Percentiles rank a stretch among this genome's conserved stretches.
Conservation (phyloP, 2,797 vertebrate species). For the Morelia viridis region DNA sequence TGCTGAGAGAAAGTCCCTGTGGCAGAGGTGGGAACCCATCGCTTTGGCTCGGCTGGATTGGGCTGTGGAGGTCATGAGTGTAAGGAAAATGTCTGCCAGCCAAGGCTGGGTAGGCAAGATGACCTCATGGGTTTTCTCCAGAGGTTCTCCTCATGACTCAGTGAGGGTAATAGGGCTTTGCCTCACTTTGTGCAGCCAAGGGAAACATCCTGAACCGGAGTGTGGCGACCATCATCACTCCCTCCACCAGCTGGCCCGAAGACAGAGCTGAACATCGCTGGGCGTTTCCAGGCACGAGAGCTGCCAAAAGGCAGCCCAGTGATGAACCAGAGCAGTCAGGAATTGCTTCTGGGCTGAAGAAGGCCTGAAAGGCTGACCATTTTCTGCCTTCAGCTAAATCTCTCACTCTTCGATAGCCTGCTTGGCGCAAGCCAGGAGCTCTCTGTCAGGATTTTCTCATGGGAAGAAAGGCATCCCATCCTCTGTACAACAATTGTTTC, state of each 20-base stretch:
- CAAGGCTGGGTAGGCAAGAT: neutral
- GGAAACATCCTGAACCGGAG: neutral
- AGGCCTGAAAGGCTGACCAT: too few species aligned
- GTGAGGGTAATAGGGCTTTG: neutral
- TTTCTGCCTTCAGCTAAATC: too few species aligned
- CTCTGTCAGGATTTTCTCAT: too few species aligned
- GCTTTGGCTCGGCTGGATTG: neutral
- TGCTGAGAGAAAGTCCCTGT: neutral
- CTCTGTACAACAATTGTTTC: too few species aligned
- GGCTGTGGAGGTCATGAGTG: neutral
- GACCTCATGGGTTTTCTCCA: conserved; percentile 12
- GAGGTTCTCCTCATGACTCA: neutral
- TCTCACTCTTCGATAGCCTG: neutral
- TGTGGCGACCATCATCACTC: neutral
- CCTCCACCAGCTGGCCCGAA: conserved; percentile 9
- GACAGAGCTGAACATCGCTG: neutral
- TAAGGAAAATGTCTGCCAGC: neutral
- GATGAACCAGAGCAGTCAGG: neutral
- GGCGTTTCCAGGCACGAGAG: neutral
- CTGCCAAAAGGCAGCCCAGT: neutral
- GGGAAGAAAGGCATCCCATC: too few species aligned
- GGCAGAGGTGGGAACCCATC: conserved; percentile 2
- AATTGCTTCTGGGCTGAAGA: too few species aligned
- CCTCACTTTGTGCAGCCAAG: neutral
- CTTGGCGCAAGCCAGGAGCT: too few species aligned